phyloP scores from a whole-genome alignment of 2,113 vertebrate genomes.

The Rhizomys pruinosus region DNA sequence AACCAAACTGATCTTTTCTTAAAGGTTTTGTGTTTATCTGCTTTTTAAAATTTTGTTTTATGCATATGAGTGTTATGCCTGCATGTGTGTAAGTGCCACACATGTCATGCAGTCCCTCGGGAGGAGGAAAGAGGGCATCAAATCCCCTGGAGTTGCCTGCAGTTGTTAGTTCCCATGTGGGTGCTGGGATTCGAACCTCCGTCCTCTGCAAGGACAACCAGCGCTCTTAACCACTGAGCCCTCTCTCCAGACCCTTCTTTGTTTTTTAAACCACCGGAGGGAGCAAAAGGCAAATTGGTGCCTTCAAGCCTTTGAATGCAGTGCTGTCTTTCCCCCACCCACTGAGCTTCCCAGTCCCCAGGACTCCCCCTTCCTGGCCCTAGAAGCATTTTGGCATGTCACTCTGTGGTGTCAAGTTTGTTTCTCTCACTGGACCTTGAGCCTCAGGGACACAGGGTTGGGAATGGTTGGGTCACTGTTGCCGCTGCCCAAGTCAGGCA shows the following conservation, averaged over 20 bases:
- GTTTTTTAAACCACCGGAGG: too few relatives aligned
- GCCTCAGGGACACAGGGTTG: too few relatives aligned
- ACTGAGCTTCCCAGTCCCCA: not conserved
- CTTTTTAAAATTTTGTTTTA: not conserved
- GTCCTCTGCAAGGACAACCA: not conserved
- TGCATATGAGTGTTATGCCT: not conserved
- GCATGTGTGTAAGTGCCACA: not conserved
- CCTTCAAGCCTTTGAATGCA: not conserved
- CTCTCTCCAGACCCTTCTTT: not conserved
- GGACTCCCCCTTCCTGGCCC: not conserved
- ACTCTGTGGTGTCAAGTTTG: not conserved
- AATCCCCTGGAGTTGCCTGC: not conserved
- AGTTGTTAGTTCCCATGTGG: not conserved
- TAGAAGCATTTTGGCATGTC: not conserved
- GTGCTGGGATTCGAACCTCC: not conserved
- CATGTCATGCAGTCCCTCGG: too few relatives aligned
- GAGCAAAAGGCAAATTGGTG: not conserved
- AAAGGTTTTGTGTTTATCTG: not conserved
- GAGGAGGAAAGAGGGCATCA: not conserved
- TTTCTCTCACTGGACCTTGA: not conserved
- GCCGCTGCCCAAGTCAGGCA: too few relatives aligned
- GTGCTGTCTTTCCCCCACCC: not conserved
- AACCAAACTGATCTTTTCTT: not conserved
- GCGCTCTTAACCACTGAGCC: not conserved
- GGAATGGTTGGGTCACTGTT: too few relatives aligned